Conservation (phyloP, 2,888 invertebrate genomes). For the Noctua janthina region DNA sequence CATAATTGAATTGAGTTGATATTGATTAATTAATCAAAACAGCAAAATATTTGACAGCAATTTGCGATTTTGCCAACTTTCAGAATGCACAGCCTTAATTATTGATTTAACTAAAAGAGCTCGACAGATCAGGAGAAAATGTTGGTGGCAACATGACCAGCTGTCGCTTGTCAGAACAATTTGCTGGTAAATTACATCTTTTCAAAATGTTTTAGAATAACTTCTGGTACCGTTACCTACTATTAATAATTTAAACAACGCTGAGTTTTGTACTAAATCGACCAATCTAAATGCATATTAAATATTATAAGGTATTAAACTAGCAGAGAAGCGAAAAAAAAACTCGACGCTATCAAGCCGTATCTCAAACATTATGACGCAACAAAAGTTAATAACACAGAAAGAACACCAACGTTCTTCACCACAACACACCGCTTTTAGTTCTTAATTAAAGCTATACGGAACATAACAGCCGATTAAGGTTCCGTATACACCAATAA, state of each 20-base stretch:
- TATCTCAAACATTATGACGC: conserved; percentile 42
- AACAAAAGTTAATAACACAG: conserved; percentile 46
- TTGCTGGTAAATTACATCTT: not conserved
- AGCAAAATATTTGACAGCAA: not conserved
- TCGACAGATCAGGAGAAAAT: not conserved
- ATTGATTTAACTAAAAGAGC: not conserved
- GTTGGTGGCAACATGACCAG: not conserved
- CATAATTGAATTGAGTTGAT: not conserved
- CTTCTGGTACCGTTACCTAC: not conserved
- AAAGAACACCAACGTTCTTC: conserved; percentile 53
- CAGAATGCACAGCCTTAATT: not conserved
- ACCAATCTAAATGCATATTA: conserved; percentile 10
- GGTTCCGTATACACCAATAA: conserved; percentile 58
- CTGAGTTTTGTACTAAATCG: not conserved
- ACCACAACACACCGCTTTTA: conserved; percentile 53
- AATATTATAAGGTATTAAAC: conserved; percentile 12
- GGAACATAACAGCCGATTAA: conserved; percentile 62
- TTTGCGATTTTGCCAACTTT: not conserved
- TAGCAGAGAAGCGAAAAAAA: conserved; percentile 11
- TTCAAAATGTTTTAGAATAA: not conserved
- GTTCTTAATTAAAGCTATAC: conserved; percentile 66
- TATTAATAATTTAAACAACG: conserved; percentile 2
- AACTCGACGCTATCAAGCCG: conserved; percentile 11
- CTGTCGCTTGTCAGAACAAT: not conserved
- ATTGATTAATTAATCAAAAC: not conserved